phyloP scores from a whole-genome alignment of 2,113 vertebrate species.

The Myiozetetes cayanensis region DNA sequence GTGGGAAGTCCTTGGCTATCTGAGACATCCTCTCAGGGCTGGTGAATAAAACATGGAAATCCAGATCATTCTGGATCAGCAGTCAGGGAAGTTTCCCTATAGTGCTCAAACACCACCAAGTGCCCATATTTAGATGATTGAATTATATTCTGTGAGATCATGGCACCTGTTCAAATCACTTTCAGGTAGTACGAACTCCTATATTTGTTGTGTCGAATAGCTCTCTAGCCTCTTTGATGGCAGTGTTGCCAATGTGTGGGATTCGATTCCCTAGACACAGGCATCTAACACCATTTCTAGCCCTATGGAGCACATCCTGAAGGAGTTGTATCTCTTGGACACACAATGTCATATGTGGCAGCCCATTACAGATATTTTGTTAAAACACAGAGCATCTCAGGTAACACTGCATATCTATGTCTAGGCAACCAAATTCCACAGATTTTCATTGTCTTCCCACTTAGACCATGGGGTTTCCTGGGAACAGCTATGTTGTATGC shows the following conservation, averaged over 20 bases:
- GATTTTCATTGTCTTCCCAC: not conserved
- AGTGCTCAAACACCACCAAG: not conserved
- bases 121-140: not conserved
- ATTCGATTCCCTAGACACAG: not conserved
- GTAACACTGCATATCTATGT: not conserved
- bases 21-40: not conserved
- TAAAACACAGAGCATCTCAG: not conserved
- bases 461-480: not conserved
- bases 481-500: rapidly evolving
- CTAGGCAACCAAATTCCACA: not conserved
- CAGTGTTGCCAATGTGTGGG: not conserved
- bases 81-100: not conserved
- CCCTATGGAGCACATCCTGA: not conserved
- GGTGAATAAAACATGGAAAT: rapidly evolving
- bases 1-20: not conserved
- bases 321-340: not conserved
- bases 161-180: not conserved
- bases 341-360: not conserved
- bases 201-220: not conserved
- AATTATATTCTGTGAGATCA: not conserved
- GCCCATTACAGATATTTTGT: not conserved
- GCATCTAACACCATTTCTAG: not conserved
- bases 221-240: rapidly evolving
- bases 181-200: not conserved
- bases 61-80: not conserved